phyloP scores from a whole-genome alignment of 2,797 vertebrate species.

The Chrosomus eos region DNA sequence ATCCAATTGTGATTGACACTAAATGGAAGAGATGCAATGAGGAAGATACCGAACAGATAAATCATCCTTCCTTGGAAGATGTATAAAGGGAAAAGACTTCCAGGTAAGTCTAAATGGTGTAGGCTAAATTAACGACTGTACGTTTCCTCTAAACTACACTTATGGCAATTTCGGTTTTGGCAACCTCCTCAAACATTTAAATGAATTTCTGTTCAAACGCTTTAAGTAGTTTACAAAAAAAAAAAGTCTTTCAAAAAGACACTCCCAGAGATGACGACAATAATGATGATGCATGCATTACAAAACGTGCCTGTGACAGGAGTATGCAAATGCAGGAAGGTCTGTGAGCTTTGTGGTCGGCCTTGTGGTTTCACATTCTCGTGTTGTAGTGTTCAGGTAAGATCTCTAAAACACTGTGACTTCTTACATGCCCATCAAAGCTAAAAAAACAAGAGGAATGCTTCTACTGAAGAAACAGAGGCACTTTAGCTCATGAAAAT shows the following conservation, averaged over 20 bases:
- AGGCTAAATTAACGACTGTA: conserved; percentile 8
- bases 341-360: conserved; percentile 50
- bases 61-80: not conserved
- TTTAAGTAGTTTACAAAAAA: not conserved
- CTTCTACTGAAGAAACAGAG: not conserved
- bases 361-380: conserved; percentile 54
- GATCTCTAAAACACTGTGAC: not conserved
- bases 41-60: not conserved
- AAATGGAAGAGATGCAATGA: not conserved
- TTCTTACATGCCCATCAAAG: not conserved
- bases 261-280: not conserved
- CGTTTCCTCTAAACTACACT: conserved; percentile 39
- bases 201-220: not conserved
- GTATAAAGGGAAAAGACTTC: conserved; percentile 1
- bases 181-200: not conserved
- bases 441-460: not conserved
- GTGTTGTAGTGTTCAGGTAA: conserved; percentile 48
- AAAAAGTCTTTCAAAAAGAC: conserved; percentile 26
- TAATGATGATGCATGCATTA: conserved; percentile 8
- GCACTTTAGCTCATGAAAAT: not conserved
- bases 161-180: not conserved
- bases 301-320: conserved; percentile 22
- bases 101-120: not conserved
- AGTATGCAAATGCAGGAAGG: conserved; percentile 32
- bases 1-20: not conserved